Percentiles rank a stretch among this genome's conserved stretches.
Conservation (phyloP, 2,797 vertebrate species). For the Amniataba percoides region DNA sequence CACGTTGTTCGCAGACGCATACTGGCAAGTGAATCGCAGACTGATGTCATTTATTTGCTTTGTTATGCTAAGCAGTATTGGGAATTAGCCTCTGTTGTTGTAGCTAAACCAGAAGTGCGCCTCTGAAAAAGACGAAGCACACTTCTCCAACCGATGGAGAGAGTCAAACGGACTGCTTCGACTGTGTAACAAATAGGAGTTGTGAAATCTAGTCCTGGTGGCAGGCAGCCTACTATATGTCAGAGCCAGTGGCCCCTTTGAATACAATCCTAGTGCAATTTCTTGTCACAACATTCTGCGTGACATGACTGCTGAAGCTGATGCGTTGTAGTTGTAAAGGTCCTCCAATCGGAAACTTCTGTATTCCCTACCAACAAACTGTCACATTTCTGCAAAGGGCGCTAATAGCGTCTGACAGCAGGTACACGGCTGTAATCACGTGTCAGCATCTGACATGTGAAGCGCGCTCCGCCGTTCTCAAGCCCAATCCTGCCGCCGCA, state of each 20-base stretch:
- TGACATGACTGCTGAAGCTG: slow-evolving; percentile 21
- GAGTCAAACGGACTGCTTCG: slow-evolving; percentile 1
- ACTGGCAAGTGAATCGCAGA: neutral
- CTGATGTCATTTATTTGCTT: slow-evolving; percentile 40
- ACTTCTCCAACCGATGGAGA: slow-evolving; percentile 5
- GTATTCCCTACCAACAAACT: slow-evolving; percentile 41
- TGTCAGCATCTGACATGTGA: slow-evolving; percentile 47
- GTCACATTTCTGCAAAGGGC: slow-evolving; percentile 31
- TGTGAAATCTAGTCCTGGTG: slow-evolving; percentile 54
- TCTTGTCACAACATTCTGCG: slow-evolving; percentile 47
- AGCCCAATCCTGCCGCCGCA: slow-evolving; percentile 64
- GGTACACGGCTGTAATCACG: slow-evolving; percentile 43
- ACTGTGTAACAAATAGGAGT: slow-evolving; percentile 44
- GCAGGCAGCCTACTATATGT: slow-evolving; percentile 45
- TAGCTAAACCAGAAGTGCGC: slow-evolving; percentile 38
- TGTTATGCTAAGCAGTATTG: slow-evolving; percentile 38
- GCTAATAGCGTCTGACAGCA: slow-evolving; percentile 47
- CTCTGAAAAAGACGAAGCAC: slow-evolving; percentile 16
- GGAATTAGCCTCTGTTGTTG: slow-evolving; percentile 47
- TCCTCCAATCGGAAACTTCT: slow-evolving; percentile 34
- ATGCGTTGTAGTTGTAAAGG: slow-evolving; percentile 24
- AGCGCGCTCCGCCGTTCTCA: slow-evolving; percentile 49
- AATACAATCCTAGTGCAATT: slow-evolving; percentile 36
- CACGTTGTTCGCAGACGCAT: slow-evolving; percentile 2
- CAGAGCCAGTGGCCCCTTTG: slow-evolving; percentile 36